Percentiles rank a stretch among this genome's conserved stretches.
Conservation (phyloP, 2,113 vertebrate genomes). For the Garra rufa region DNA sequence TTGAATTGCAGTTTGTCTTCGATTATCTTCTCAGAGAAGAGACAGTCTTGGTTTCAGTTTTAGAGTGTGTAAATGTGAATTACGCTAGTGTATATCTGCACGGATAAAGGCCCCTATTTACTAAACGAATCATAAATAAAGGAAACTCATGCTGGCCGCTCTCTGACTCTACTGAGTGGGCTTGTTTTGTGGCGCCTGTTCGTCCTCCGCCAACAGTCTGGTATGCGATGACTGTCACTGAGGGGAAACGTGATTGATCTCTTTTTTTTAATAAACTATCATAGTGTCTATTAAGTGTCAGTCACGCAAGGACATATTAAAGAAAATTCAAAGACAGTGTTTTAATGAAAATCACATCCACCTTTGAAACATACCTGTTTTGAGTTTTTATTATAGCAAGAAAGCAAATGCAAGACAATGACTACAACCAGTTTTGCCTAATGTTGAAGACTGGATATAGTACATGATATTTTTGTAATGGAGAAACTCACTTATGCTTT, state of each 20-base stretch:
- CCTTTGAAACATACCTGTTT: no score
- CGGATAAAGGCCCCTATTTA: conserved; percentile 40
- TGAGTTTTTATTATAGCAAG: no score
- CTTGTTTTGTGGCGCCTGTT: conserved; percentile 3
- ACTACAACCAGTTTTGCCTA: no score
- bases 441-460: no score
- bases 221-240: conserved; percentile 15
- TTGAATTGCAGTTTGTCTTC: conserved; percentile 4
- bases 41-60: conserved; percentile 24
- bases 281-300: neutral
- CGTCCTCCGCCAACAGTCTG: conserved; percentile 33
- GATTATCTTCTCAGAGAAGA: neutral
- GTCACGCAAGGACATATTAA: neutral
- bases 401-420: no score
- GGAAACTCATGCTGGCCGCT: neutral
- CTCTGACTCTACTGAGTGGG: neutral
- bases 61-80: conserved; percentile 27
- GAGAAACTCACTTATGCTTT: neutral
- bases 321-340: neutral
- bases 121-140: conserved; percentile 36
- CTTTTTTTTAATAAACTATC: neutral
- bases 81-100: neutral
- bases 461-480: no score
- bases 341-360: neutral
- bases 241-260: neutral